phyloP scores from a whole-genome alignment of 2,888 invertebrate species.

The Rhimphoctona megacephalus region DNA sequence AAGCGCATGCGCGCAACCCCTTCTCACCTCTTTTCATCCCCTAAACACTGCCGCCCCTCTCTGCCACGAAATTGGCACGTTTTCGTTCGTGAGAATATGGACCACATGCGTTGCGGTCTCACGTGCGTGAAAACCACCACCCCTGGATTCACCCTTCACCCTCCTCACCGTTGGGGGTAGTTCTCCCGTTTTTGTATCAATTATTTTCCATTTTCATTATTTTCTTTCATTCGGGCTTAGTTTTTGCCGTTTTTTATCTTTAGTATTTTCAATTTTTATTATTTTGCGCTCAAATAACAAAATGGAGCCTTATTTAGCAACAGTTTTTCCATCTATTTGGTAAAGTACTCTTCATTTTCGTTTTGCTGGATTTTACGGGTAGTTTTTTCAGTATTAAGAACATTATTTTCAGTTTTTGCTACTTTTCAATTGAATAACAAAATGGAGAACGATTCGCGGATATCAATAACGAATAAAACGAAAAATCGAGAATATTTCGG shows the following conservation, averaged over 20 bases:
- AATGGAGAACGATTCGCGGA: not conserved
- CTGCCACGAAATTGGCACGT: not conserved
- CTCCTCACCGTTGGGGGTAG: not conserved
- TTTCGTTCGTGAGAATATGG: constrained; percentile 9
- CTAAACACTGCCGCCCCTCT: not conserved
- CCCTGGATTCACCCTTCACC: not conserved
- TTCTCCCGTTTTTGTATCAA: not conserved
- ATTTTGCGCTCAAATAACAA: not conserved
- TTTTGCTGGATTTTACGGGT: not conserved
- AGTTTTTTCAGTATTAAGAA: not conserved
- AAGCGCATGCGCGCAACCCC: constrained; percentile 75
- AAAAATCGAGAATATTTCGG: not conserved
- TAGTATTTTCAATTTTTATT: not conserved
- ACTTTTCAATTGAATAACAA: not conserved
- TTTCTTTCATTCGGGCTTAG: not conserved
- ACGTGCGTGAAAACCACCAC: constrained; percentile 4
- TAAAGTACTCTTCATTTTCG: not conserved
- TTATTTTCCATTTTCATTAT: not conserved
- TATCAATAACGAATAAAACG: not conserved
- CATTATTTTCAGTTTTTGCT: not conserved
- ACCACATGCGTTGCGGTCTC: constrained; percentile 9
- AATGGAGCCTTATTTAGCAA: not conserved
- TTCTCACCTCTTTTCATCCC: constrained; percentile 58
- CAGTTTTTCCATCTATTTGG: not conserved
- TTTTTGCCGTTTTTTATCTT: not conserved